Evolutionary conservation across 2,797 vertebrate species (phyloP), one percentile per base, ranked within the genome.

Genomic region (Anguilla pacifica): DNA sequence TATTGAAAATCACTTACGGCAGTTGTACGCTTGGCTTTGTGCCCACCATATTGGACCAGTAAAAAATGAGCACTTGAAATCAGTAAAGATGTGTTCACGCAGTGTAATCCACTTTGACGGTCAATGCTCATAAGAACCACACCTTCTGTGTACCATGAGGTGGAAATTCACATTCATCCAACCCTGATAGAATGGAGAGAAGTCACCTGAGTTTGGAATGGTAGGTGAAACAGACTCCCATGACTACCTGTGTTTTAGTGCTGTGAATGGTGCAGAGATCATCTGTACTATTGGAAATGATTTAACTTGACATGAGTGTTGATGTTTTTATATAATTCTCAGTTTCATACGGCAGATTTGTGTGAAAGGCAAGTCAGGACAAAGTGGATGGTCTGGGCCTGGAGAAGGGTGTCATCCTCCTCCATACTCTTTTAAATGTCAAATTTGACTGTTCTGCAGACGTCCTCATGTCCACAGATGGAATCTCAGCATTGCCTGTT

Each of bases 401-500:
- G 74, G 39, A 35, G 17, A 43, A 43, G 35, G 17, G 74, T 77
- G 74, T 43, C 17, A 77, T 11, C 74, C 74, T 74, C n/a, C 31
- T 39, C 0, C 31, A 13, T 31, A 7, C 6, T 2, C 74, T 77
- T 22, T 77, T 15, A 46, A 22, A 39, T 77, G 13, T 77, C 43
- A 43, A 77, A 77, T 19, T 70, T 22, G 49, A 82, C 19, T 61
- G 55, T 46, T 87, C 61, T 53, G 81, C 83, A 51, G 79, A 84
- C n/a, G 35, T 89, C 88, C 88, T 85, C 88, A 85, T 89, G 87
- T 90, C 90, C 89, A 17, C 85, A 53, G 55, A 86, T 89, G 91
- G 89, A 91, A 90, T 90, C 89, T 88, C 83, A 86, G 86, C 89
- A 88, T 90, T 90, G 92, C 90, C 92, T 87, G 90, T 90, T 92